These are phyloP conservation scores for Tachina lurida DNA, from an alignment of 2,888 invertebrate genomes.

Conservation along the genomic window DNA sequence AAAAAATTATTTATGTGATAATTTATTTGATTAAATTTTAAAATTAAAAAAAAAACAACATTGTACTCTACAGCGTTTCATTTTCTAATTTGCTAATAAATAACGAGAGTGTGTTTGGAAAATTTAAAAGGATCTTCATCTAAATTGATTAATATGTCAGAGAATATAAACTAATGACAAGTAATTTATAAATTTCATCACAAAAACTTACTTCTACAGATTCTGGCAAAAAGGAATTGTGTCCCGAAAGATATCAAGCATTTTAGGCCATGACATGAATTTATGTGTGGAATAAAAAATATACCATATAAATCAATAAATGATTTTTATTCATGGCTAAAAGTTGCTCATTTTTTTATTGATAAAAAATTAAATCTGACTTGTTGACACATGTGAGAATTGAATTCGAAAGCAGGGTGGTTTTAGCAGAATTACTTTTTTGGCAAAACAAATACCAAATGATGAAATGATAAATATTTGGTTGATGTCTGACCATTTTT, in stretches of 20 bases:
- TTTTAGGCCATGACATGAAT: background rate
- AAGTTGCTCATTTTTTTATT: conserved; percentile 47
- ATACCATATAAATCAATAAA: conserved; percentile 60
- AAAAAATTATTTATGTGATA: too few relatives aligned
- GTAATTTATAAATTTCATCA: conserved; percentile 61
- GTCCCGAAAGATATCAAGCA: background rate
- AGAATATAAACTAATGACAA: conserved; percentile 58
- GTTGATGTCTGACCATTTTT: conserved; percentile 65
- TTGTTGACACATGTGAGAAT: conserved; percentile 68
- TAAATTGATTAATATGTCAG: conserved; percentile 56
- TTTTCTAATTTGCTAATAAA: conserved; percentile 23
- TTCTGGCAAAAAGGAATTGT: background rate
- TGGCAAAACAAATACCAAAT: conserved; percentile 35
- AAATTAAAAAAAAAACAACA: too few relatives aligned
- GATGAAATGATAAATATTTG: conserved; percentile 63
- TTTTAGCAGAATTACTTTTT: background rate
- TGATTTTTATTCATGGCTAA: conserved; percentile 33
- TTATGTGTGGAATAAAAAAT: conserved; percentile 36
- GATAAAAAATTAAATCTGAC: conserved; percentile 61
- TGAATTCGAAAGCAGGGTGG: background rate
- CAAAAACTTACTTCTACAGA: background rate
- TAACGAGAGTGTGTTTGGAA: conserved; percentile 45
- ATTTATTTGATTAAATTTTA: too few relatives aligned
- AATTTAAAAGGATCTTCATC: conserved; percentile 46
- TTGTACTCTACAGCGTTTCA: background rate